Percentiles rank a stretch among this genome's conserved stretches.
phyloP scores from a whole-genome alignment of 2,888 invertebrate species.

The Candidula unifasciata region DNA sequence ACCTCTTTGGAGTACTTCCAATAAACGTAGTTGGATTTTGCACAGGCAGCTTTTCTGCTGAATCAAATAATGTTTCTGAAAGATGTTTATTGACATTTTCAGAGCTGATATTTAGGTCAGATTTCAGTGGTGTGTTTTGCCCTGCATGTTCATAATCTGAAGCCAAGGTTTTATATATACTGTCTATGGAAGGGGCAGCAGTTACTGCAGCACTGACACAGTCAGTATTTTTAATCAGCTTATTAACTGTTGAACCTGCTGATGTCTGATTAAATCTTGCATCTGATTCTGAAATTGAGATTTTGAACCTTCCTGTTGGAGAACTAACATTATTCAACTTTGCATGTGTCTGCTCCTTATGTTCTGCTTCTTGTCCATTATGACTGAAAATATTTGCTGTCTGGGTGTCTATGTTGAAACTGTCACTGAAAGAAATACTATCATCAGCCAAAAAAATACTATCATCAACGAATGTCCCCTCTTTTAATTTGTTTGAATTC shows the following conservation, averaged over 20 bases:
- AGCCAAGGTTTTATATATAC: conserved; percentile 10
- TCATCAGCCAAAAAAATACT: conserved; percentile 63
- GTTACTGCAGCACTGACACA: not conserved
- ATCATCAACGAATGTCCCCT: not conserved
- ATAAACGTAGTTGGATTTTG: not conserved
- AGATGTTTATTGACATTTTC: not conserved
- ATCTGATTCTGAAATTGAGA: conserved; percentile 2
- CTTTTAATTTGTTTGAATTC: not conserved
- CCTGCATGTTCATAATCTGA: not conserved
- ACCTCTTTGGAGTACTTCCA: conserved; percentile 9
- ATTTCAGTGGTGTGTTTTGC: not conserved
- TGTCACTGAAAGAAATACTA: conserved; percentile 62
- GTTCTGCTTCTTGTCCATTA: conserved; percentile 4
- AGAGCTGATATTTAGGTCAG: not conserved
- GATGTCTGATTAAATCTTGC: not conserved
- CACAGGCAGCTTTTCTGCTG: not conserved
- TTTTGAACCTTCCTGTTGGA: not conserved
- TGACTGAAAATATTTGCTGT: conserved; percentile 54
- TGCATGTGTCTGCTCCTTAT: not conserved
- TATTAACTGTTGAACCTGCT: not conserved
- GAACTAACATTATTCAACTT: not conserved
- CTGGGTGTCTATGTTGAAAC: conserved; percentile 71
- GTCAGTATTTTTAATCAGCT: not conserved
- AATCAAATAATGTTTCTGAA: conserved; percentile 29
- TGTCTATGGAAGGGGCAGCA: conserved; percentile 23